These are phyloP conservation scores for Temnopleurus reevesii DNA, from an alignment of 53 echinoderm and acorn worm species.

Conservation along the genomic window DNA sequence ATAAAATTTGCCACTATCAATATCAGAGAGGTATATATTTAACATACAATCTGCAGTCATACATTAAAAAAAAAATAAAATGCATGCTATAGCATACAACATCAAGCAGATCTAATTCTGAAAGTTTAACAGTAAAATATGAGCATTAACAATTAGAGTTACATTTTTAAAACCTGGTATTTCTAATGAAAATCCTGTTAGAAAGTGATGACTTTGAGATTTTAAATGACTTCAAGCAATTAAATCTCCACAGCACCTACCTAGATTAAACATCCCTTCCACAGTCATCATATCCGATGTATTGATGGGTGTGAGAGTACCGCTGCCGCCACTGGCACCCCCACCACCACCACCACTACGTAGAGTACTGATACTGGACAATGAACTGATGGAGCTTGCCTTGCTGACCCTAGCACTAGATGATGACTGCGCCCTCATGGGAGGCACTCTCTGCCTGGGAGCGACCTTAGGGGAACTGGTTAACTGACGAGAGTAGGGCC, in stretches of 20 bases:
- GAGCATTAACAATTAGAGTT: too few species aligned
- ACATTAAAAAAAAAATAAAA: too few species aligned
- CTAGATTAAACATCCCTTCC: slow-evolving; percentile 51
- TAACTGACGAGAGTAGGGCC: slow-evolving; percentile 20
- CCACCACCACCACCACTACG: not conserved
- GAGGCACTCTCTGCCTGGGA: slow-evolving; percentile 24
- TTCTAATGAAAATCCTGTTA: too few species aligned
- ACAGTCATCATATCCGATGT: slow-evolving; percentile 32
- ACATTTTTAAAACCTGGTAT: too few species aligned
- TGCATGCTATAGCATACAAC: too few species aligned
- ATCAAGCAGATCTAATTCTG: too few species aligned
- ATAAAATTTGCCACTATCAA: too few species aligned
- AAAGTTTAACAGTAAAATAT: too few species aligned
- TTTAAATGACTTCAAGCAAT: too few species aligned
- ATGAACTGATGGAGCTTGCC: slow-evolving; percentile 35
- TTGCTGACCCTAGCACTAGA: slow-evolving; percentile 35
- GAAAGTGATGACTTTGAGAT: too few species aligned
- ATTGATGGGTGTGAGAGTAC: slow-evolving; percentile 29
- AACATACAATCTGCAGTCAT: too few species aligned
- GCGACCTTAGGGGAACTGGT: slow-evolving; percentile 49
- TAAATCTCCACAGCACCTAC: not conserved
- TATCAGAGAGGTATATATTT: too few species aligned
- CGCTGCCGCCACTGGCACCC: not conserved
- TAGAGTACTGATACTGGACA: slow-evolving; percentile 43
- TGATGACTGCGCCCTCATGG: not conserved